A percentile compares a stretch with the other conserved stretches of the same genome.
phyloP scores from a whole-genome alignment of 2,888 invertebrate species.

The Atethmia centrago region DNA sequence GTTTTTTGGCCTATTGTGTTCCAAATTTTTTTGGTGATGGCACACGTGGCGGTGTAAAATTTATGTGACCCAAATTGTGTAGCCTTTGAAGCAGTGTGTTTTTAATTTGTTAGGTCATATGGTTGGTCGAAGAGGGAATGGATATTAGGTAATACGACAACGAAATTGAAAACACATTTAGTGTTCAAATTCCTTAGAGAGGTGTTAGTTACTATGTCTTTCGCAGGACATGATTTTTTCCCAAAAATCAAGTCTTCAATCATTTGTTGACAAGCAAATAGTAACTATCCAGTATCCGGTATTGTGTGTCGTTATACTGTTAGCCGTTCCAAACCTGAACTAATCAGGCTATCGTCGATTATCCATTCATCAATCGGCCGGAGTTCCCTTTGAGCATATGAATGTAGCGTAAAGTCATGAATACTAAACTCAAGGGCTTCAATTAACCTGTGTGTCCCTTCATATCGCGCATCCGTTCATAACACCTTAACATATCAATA shows the following conservation, averaged over 20 bases:
- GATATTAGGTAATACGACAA: not conserved
- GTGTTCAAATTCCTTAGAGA: not conserved
- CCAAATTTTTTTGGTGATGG: constrained; percentile 39
- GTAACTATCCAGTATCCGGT: no score
- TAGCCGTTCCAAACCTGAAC: not conserved
- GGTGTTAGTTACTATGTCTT: not conserved
- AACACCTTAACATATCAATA: constrained; percentile 63
- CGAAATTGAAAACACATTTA: not conserved
- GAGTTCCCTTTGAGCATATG: constrained; percentile 28
- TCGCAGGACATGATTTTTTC: not conserved
- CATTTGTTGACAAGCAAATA: no score
- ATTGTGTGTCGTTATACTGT: not conserved
- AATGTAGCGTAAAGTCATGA: constrained; percentile 42
- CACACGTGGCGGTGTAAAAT: constrained; percentile 55
- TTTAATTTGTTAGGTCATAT: constrained; percentile 22
- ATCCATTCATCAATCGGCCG: constrained; percentile 23
- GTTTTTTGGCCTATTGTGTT: constrained; percentile 57
- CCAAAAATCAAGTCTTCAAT: not conserved
- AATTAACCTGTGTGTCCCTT: constrained; percentile 53
- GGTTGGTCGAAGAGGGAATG: not conserved
- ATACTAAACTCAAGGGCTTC: constrained; percentile 52
- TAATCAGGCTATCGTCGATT: constrained; percentile 8
- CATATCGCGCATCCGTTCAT: constrained; percentile 57
- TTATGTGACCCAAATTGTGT: constrained; percentile 56
- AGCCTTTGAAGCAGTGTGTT: constrained; percentile 11